Percentiles rank a stretch among this genome's conserved stretches.
phyloP scores from a whole-genome alignment of 2,888 invertebrate species.

The Cryptus viduatorius region DNA sequence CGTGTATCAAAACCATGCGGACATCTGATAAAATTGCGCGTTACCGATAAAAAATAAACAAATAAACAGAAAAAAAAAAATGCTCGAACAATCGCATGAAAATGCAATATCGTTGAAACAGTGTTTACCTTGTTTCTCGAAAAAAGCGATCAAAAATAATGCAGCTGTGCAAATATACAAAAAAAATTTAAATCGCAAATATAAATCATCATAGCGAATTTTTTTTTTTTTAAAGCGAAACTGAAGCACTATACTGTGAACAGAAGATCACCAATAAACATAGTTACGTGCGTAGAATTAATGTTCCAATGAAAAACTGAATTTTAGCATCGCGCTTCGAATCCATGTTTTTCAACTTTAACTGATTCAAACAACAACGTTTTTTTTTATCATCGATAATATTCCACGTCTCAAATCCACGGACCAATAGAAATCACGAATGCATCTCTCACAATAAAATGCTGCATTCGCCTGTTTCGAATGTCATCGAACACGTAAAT shows the following conservation, averaged over 20 bases:
- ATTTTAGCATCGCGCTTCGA: neutral
- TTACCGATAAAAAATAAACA: neutral
- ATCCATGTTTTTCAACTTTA: neutral
- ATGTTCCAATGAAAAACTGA: neutral
- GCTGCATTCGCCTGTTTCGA: neutral
- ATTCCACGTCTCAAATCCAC: slow-evolving; percentile 12
- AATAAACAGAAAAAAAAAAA: slow-evolving; percentile 66
- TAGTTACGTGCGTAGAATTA: neutral
- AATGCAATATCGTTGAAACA: slow-evolving; percentile 45
- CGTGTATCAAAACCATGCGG: neutral
- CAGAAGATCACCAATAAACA: neutral
- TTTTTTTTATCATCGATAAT: neutral
- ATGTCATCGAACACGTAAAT: neutral
- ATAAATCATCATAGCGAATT: neutral
- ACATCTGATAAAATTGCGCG: neutral
- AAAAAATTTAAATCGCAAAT: slow-evolving; percentile 11
- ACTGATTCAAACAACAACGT: neutral
- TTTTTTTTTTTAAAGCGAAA: neutral
- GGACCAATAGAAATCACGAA: slow-evolving; percentile 24
- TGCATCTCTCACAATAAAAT: slow-evolving; percentile 4
- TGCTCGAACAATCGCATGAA: slow-evolving; percentile 79
- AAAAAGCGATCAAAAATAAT: slow-evolving; percentile 9
- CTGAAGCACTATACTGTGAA: neutral
- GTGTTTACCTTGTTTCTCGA: slow-evolving; percentile 35
- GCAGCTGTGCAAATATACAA: slow-evolving; percentile 21